Evolutionary conservation across 1,140 invertebrate genomes (phyloP).

Genomic region (Atta texana): DNA sequence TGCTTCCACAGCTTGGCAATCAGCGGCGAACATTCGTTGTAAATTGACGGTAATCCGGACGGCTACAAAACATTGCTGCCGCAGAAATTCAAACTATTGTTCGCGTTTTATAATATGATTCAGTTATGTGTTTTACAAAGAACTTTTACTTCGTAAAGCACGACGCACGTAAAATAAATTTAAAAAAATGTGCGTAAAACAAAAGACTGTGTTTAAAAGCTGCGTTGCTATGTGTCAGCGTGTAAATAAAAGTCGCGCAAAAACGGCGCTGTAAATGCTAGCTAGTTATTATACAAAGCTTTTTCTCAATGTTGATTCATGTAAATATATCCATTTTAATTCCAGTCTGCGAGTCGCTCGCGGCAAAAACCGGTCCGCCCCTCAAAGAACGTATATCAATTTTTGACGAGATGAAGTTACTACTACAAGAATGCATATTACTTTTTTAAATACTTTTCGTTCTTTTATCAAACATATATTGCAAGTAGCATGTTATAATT

Average conservation of each 20-base stretch:
- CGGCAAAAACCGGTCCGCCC: background rate
- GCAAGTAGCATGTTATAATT: background rate
- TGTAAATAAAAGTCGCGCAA: constrained; percentile 35
- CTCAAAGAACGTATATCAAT: constrained; percentile 39
- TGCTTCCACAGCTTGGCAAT: constrained; percentile 31
- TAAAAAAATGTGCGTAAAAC: constrained; percentile 19
- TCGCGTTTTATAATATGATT: constrained; percentile 21
- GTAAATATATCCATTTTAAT: constrained; percentile 47
- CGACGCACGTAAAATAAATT: constrained; percentile 23
- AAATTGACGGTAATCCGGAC: constrained; percentile 53
- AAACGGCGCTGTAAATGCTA: background rate
- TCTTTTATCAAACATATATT: background rate
- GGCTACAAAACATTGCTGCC: constrained; percentile 35
- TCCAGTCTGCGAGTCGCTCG: constrained; percentile 15
- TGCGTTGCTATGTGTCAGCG: background rate
- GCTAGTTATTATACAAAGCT: constrained; percentile 9
- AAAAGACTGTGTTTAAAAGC: constrained; percentile 17
- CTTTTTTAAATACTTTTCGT: background rate
- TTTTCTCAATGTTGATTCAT: constrained; percentile 34
- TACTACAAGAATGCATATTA: background rate
- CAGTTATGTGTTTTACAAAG: background rate
- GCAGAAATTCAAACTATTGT: constrained; percentile 46
- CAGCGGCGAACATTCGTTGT: constrained; percentile 41
- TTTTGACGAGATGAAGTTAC: constrained; percentile 10
- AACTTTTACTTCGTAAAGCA: constrained; percentile 16